Base-by-base conservation (phyloP, 2,888 invertebrate species). In the Papilio demoleus region DNA sequence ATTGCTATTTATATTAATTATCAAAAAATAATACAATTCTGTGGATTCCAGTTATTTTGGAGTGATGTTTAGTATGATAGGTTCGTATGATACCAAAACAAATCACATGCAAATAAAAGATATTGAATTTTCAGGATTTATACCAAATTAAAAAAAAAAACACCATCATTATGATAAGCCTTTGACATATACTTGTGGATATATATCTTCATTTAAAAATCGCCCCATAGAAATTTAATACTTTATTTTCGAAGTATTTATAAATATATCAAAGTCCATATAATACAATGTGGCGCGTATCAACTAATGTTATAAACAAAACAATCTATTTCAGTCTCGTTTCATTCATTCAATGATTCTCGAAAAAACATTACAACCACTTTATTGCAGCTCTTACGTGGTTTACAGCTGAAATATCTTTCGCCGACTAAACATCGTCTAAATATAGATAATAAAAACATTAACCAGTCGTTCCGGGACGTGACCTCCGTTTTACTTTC, bases 371-470 rank as follows among this genome's bases (percentile, higher is more conserved):
- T 72, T 72, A 70, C 71, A 64, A 71, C 45, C 71, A 74, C 71
- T 71, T 78, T 73, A 73, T 63, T 60, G 58, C 65, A 47, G 59
- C 24, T 22, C 65, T 59, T 69, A 67, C 70, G 72, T 75, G 77
- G 72, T 79, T 79, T 77, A 81, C 72, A 70, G 71, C 77, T 70
- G 73, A 80, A 83, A 83, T 81, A 80, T 74, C 78, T 76, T 79
- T 74, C 71, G 76, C 77, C 79, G 81, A 76, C 81, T 82, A 83
- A 83, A 83, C 82, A 83, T 68, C 72, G 66, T 73, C 77, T 79
- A 79, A 76, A 76, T 77, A 74, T 78, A 80, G 78, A 76, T 62
- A 70, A 71, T 76, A 77, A 75, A 68, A 79, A 83, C 78, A 82
- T 78, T 77, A 82, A 78, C 77, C 81, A 81, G 78, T 71, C 71